These are phyloP conservation scores for Pantelozetes paolii DNA, from an alignment of 2,888 invertebrate species.

Conservation along the genomic window DNA sequence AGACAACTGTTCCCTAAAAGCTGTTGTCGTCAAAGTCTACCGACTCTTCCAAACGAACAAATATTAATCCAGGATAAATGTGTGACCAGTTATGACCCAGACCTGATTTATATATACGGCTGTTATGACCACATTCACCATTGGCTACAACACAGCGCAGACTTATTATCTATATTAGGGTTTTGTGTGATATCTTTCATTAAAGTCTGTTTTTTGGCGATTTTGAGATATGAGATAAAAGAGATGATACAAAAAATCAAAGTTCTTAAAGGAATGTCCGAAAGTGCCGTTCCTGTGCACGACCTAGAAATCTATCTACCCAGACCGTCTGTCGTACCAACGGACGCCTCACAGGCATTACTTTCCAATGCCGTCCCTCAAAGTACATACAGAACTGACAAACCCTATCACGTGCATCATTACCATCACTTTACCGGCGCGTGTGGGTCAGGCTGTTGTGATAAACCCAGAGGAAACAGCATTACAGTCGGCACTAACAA, in stretches of 20 bases:
- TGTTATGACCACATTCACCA: conserved; percentile 68
- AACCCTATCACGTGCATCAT: neutral
- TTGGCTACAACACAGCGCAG: conserved; percentile 74
- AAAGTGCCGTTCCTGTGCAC: conserved; percentile 24
- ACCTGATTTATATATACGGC: conserved; percentile 54
- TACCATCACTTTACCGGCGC: conserved; percentile 4
- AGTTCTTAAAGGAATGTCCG: conserved; percentile 61
- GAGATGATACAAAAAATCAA: conserved; percentile 89
- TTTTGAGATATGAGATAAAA: conserved; percentile 76
- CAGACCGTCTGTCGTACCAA: conserved; percentile 41
- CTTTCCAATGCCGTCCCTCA: neutral
- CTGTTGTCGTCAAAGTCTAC: conserved; percentile 51
- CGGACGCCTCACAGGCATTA: conserved; percentile 6
- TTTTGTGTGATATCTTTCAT: conserved; percentile 84
- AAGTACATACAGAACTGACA: conserved; percentile 24
- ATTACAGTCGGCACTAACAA: conserved; percentile 8
- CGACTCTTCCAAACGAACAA: conserved; percentile 4
- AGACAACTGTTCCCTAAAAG: conserved; percentile 45
- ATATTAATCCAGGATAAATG: neutral
- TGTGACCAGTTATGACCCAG: conserved; percentile 31
- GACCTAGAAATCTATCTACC: conserved; percentile 44
- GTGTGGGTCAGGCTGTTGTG: neutral
- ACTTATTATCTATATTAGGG: conserved; percentile 69
- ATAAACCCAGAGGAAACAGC: neutral
- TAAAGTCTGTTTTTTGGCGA: conserved; percentile 81